phyloP scores from a whole-genome alignment of 2,888 invertebrate genomes.

The Epiperipatus broadwayi region DNA sequence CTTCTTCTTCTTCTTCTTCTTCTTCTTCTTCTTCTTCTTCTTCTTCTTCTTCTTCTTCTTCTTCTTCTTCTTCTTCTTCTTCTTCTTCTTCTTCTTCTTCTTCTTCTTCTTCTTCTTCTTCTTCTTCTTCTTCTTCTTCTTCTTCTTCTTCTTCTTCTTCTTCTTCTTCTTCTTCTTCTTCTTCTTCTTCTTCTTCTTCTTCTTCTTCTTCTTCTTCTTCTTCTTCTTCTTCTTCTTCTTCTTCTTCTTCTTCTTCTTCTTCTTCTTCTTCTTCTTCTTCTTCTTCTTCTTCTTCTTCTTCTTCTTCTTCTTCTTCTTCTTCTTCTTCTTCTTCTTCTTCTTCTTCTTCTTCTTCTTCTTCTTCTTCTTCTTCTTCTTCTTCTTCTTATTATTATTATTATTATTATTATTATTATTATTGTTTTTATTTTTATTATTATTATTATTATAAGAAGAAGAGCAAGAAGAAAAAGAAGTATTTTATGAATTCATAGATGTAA shows the following conservation, averaged over 20 bases:
- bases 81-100: too few relatives aligned
- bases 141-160: constrained; percentile 9
- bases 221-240: constrained; percentile 13
- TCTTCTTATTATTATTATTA: too few relatives aligned
- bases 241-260: constrained; percentile 12
- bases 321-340: constrained; percentile 9
- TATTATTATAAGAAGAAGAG: too few relatives aligned
- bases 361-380: too few relatives aligned
- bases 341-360: constrained; percentile 7
- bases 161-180: constrained; percentile 6
- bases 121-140: background rate
- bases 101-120: too few relatives aligned
- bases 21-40: too few relatives aligned
- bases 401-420: background rate
- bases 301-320: constrained; percentile 11
- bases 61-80: too few relatives aligned
- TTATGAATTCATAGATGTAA: too few relatives aligned
- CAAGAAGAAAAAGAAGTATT: too few relatives aligned
- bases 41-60: too few relatives aligned
- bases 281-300: constrained; percentile 6
- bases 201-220: constrained; percentile 8
- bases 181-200: constrained; percentile 5
- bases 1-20: too few relatives aligned
- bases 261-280: constrained; percentile 5
- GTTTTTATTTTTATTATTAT: too few relatives aligned